A percentile compares a stretch with the other conserved stretches of the same genome.
phyloP scores from a whole-genome alignment of 1,140 invertebrate species.

The Drosophila ambigua region DNA sequence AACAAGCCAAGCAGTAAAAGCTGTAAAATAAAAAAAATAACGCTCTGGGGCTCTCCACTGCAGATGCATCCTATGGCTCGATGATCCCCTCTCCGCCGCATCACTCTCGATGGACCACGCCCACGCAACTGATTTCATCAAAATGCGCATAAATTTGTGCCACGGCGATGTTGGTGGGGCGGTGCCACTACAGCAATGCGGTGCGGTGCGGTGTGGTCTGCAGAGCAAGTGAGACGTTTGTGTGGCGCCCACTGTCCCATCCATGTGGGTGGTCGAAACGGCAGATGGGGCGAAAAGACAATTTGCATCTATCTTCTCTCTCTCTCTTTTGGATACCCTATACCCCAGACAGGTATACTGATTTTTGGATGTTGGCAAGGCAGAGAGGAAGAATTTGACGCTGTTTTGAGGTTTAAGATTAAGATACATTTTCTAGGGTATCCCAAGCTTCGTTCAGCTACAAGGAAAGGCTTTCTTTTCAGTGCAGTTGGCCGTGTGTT shows the following conservation, averaged over 20 bases:
- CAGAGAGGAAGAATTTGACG: too few species aligned
- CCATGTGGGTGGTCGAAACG: conserved; percentile 67
- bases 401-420: too few species aligned
- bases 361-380: too few species aligned
- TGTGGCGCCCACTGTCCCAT: conserved; percentile 57
- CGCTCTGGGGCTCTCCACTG: conserved; percentile 19
- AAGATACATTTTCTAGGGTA: conserved; percentile 18
- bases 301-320: conserved; percentile 33
- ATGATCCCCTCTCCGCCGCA: background rate
- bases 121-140: conserved; percentile 69
- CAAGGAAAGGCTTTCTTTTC: background rate
- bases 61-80: conserved; percentile 10
- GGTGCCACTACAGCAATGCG: background rate
- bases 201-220: conserved; percentile 12
- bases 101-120: conserved; percentile 42
- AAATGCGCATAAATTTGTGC: conserved; percentile 78
- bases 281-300: conserved; percentile 48
- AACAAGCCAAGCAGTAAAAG: conserved; percentile 3
- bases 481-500: conserved; percentile 13
- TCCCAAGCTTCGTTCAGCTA: background rate
- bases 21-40: conserved; percentile 21
- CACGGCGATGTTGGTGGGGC: conserved; percentile 8
- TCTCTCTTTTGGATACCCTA: background rate
- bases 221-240: conserved; percentile 67
- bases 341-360: background rate